Conservation (phyloP, 2,113 vertebrate genomes). For the Dryoscopus gambensis region DNA sequence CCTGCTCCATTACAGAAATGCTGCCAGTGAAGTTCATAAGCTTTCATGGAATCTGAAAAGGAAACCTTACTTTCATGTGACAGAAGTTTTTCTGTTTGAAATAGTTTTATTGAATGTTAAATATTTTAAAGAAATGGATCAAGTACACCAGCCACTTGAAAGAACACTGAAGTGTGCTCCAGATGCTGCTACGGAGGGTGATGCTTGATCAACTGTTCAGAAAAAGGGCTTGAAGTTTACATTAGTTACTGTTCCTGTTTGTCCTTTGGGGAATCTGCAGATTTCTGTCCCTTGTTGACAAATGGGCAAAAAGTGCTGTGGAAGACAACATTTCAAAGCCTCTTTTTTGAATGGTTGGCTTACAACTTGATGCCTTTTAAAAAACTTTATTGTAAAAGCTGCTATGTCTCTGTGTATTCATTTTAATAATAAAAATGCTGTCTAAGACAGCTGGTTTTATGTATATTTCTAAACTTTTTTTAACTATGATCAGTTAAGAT, state of each 20-base stretch:
- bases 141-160: constrained; percentile 79
- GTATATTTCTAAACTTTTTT: constrained; percentile 50
- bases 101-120: constrained; percentile 68
- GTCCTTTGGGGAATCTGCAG: not conserved
- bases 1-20: not conserved
- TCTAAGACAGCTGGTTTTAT: constrained; percentile 70
- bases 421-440: constrained; percentile 87
- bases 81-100: constrained; percentile 42
- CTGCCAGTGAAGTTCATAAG: constrained; percentile 42
- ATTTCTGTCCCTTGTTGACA: not conserved
- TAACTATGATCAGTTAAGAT: not conserved
- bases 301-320: not conserved
- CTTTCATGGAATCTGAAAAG: constrained; percentile 46
- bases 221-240: constrained; percentile 50
- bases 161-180: constrained; percentile 80
- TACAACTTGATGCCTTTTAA: constrained; percentile 72
- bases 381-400: constrained; percentile 81
- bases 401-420: constrained; percentile 79
- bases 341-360: constrained; percentile 62
- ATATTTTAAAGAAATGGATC: constrained; percentile 64
- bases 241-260: not conserved
- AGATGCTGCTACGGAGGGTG: constrained; percentile 91
- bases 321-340: constrained; percentile 19
- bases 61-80: not conserved
- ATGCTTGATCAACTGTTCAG: constrained; percentile 72